Evolutionary conservation across 1,140 invertebrate species (phyloP).

Genomic region (Bombyx mandarina): DNA sequence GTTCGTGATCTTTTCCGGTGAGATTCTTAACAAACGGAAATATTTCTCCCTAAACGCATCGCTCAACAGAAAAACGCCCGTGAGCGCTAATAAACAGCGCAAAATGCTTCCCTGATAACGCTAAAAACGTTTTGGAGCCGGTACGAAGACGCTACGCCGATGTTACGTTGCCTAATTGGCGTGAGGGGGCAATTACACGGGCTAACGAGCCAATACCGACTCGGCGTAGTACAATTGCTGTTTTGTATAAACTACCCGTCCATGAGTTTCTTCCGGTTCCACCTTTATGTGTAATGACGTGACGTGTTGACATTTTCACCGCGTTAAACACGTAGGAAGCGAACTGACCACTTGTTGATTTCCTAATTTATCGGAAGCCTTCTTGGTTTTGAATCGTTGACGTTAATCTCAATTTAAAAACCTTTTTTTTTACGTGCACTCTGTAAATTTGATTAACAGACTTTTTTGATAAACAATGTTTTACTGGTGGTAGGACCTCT

Average conservation of each 20-base stretch:
- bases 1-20: background rate
- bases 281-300: too few species aligned
- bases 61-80: background rate
- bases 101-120: slow-evolving; percentile 13
- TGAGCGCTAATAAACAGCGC: background rate
- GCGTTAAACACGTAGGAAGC: too few species aligned
- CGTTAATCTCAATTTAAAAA: too few species aligned
- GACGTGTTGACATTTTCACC: too few species aligned
- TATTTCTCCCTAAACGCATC: background rate
- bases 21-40: background rate
- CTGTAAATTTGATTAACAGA: too few species aligned
- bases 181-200: slow-evolving; percentile 15
- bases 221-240: slow-evolving; percentile 1
- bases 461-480: too few species aligned
- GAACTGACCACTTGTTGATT: too few species aligned
- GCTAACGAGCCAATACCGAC: slow-evolving; percentile 6
- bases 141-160: slow-evolving; percentile 10
- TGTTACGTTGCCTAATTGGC: slow-evolving; percentile 17
- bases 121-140: slow-evolving; percentile 11
- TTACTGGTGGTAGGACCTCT: too few species aligned
- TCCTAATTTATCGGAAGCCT: too few species aligned
- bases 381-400: too few species aligned
- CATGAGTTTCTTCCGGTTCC: background rate
- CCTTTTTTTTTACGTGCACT: too few species aligned
- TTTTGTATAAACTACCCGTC: background rate